A percentile compares a stretch with the other conserved stretches of the same genome.
Conservation (phyloP, 2,888 invertebrate species). For the Callyntrura guangdongensis region DNA sequence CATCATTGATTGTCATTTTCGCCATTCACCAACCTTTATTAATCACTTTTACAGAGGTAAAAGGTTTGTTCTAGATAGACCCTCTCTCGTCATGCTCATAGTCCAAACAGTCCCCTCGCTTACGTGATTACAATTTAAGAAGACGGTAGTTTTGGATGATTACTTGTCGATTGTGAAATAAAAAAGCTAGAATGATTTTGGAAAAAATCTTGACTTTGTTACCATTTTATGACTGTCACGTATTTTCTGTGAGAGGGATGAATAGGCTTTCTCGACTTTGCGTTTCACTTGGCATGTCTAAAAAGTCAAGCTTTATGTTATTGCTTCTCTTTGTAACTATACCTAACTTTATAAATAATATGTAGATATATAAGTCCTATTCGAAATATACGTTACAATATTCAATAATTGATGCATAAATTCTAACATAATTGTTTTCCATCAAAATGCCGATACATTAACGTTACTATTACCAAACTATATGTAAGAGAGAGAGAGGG, state of each 20-base stretch:
- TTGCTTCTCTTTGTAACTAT: too few relatives aligned
- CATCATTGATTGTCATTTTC: constrained; percentile 70
- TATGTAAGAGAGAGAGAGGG: too few relatives aligned
- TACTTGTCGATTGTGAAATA: constrained; percentile 48
- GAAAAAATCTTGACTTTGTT: constrained; percentile 65
- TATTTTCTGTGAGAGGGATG: constrained; percentile 40
- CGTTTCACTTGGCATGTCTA: background rate
- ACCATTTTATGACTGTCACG: background rate
- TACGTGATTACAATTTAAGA: constrained; percentile 64
- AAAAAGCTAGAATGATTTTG: constrained; percentile 57
- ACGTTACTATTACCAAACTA: background rate
- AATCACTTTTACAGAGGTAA: constrained; percentile 29
- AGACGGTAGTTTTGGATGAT: constrained; percentile 49
- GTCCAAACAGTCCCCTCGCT: constrained; percentile 11
- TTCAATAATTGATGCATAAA: background rate
- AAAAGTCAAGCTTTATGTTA: too few relatives aligned
- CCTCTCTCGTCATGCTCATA: background rate
- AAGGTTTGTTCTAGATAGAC: constrained; percentile 53
- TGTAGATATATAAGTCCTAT: too few relatives aligned
- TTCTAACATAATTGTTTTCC: background rate
- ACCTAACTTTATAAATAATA: too few relatives aligned
- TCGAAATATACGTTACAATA: too few relatives aligned
- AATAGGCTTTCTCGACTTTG: background rate
- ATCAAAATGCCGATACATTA: constrained; percentile 13
- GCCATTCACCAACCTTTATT: constrained; percentile 60